Base-by-base conservation (phyloP, 2,888 invertebrate species). In the Caenorhabditis japonica region DNA sequence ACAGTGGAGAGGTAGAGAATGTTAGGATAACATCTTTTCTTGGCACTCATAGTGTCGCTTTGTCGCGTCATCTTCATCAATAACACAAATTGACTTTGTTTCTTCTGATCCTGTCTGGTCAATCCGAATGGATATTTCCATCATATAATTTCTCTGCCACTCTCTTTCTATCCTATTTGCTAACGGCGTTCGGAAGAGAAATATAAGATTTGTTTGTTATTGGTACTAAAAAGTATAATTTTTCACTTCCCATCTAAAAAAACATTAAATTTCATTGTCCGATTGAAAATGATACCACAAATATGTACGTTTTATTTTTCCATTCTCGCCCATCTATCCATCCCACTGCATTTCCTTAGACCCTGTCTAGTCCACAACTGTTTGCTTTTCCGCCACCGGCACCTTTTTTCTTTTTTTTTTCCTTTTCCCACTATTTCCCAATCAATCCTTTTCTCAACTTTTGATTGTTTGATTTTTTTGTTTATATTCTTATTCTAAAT, bases 1-100 rank as follows among this genome's bases (percentile, higher is more conserved):
- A 47, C 25, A 33, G 41, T 30, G 10, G 25, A 36, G 56, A 66
- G 64, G 46, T 25, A 49, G 49, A 66, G 56, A 56, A 51, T 56
- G 56, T 66, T 43, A 56, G 56, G 66, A 66, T 66, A 66, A 66
- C 56, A 66, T 66, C 66, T 66, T 66, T 66, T 62, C 56, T 66
- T 49, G 66, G 66, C 56, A 66, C 66, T 49, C 33, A 46, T 30
- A 23, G 43, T 43, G 30, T 34, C 38, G 47, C 25, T 62, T 52
- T 64, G 55, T 23, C 39, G 30, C 49, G 21, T 55, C 47, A 33
- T 55, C 64, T 19, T 39, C 44, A 47, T 23, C 55, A 55, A 55
- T 36, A 56, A 62, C 44, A 53, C n/a, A n/a, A n/a, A n/a, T n/a
- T n/a, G n/a, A n/a, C n/a, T n/a, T n/a, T 36, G 49, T 55, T 44